phyloP scores from a whole-genome alignment of 2,113 vertebrate genomes.

The Illadopsis cleaveri region DNA sequence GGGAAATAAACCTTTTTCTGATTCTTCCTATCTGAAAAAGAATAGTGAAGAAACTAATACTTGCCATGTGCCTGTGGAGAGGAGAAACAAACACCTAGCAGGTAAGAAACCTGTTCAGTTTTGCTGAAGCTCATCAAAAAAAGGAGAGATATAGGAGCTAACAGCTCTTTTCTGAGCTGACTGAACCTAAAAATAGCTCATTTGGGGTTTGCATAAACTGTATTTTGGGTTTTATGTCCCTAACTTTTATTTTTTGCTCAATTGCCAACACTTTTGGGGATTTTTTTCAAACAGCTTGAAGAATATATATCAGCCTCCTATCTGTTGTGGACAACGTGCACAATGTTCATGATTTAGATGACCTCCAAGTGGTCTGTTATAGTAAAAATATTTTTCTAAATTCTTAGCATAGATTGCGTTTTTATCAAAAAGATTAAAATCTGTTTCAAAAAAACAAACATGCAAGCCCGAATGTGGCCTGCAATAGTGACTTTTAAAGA shows the following conservation, averaged over 20 bases:
- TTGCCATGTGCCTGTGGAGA: rapidly evolving
- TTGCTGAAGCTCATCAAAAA: neutral
- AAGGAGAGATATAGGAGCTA: neutral
- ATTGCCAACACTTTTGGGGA: neutral
- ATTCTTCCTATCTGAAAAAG: neutral
- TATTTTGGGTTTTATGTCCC: neutral
- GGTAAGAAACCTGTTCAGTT: neutral
- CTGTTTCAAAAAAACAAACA: neutral
- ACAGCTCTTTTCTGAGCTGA: neutral
- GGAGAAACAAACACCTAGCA: neutral
- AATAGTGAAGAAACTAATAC: neutral
- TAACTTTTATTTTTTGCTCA: neutral
- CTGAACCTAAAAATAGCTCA: neutral
- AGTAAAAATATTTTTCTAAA: neutral
- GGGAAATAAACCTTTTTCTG: neutral
- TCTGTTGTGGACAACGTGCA: neutral
- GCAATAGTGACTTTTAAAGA: neutral
- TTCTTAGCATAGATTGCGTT: neutral
- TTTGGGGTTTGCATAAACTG: neutral
- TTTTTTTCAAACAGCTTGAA: neutral
- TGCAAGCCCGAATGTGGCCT: neutral
- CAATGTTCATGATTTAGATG: neutral
- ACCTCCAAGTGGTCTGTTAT: neutral
- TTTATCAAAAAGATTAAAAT: neutral
- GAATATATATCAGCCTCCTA: neutral